Evolutionary conservation across 2,113 vertebrate genomes (phyloP).

Genomic region (Lamprotornis superbus): DNA sequence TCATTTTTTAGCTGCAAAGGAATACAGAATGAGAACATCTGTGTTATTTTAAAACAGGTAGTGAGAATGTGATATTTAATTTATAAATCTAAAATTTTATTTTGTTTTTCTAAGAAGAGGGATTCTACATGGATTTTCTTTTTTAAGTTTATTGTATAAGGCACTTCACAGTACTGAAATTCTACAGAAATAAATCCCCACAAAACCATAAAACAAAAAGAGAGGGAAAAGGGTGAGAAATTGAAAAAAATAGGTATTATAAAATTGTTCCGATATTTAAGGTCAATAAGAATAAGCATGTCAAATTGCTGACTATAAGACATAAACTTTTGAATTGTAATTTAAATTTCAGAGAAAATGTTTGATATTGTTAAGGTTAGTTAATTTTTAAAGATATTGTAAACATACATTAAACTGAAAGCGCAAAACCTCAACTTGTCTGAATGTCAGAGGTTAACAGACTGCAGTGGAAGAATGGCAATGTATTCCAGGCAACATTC

Average conservation of each 20-base stretch:
- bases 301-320: background rate
- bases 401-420: background rate
- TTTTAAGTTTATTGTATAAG: background rate
- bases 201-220: background rate
- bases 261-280: background rate
- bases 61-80: background rate
- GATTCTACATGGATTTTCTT: background rate
- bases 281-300: background rate
- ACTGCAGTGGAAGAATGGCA: background rate
- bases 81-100: background rate
- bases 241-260: fast-evolving
- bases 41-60: background rate
- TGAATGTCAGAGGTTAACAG: background rate
- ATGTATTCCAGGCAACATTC: background rate
- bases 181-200: background rate
- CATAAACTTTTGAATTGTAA: background rate
- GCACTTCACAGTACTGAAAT: background rate
- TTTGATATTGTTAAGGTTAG: background rate
- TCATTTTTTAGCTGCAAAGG: background rate
- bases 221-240: background rate
- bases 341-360: background rate
- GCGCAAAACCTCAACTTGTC: background rate
- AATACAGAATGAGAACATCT: background rate
- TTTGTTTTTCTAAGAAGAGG: background rate
- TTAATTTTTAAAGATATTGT: background rate